A percentile compares a stretch with the other conserved stretches of the same genome.
phyloP scores from a whole-genome alignment of 2,113 vertebrate species.

The Eublepharis macularius region DNA sequence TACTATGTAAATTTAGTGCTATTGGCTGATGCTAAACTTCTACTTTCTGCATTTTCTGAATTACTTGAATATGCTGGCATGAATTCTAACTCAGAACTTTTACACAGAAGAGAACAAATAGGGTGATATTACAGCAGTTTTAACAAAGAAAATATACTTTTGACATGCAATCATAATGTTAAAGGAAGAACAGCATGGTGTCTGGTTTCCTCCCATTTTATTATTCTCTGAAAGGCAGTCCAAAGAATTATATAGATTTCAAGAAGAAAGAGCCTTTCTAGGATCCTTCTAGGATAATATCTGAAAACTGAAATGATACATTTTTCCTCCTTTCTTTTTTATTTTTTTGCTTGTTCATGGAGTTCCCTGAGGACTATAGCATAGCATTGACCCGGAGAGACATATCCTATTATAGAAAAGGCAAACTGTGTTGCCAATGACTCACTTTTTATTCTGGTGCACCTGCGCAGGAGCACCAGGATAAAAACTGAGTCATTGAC shows the following conservation, averaged over 20 bases:
- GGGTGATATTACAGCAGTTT: neutral
- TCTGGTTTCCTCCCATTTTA: neutral
- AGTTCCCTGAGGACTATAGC: neutral
- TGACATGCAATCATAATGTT: neutral
- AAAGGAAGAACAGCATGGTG: neutral
- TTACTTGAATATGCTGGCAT: neutral
- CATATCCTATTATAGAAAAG: too few species aligned
- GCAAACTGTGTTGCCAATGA: too few species aligned
- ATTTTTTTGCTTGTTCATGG: neutral
- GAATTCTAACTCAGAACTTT: conserved; percentile 2
- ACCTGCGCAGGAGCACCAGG: too few species aligned
- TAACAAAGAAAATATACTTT: conserved; percentile 17
- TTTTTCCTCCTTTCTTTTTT: too few species aligned
- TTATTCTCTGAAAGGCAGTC: neutral
- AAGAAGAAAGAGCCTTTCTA: neutral
- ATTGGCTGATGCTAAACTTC: neutral
- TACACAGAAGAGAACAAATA: conserved; percentile 10
- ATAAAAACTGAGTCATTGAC: too few species aligned
- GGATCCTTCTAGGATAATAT: neutral
- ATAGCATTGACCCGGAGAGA: neutral
- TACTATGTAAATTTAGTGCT: neutral
- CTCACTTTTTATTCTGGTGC: too few species aligned
- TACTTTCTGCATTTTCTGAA: conserved; percentile 35
- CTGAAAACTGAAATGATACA: neutral
- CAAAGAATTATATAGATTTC: conserved; percentile 14